These are phyloP conservation scores for Aphelinus atriplicis DNA, from an alignment of 1,140 invertebrate genomes.

Conservation along the genomic window DNA sequence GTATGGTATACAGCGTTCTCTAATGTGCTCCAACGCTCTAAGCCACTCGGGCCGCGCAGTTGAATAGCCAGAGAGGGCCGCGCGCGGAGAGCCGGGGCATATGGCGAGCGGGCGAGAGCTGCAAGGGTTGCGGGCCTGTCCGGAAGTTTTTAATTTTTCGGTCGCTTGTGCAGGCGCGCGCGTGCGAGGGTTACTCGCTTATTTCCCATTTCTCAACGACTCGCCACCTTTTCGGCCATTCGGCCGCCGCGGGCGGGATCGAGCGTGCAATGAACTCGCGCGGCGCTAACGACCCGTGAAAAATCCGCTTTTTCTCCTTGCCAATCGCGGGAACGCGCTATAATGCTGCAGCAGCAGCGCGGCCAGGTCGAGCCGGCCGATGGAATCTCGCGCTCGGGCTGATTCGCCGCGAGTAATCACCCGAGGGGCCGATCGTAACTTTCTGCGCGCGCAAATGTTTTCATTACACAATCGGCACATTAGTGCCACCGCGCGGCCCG, in stretches of 20 bases:
- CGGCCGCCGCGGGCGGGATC: too few species aligned
- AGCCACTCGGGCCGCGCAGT: background rate
- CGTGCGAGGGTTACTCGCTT: too few species aligned
- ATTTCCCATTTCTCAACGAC: background rate
- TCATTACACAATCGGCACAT: conserved; percentile 32
- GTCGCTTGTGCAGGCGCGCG: background rate
- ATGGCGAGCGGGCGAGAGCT: conserved; percentile 4
- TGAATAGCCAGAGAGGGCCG: background rate
- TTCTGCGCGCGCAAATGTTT: conserved; percentile 19
- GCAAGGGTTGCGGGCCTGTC: conserved; percentile 13
- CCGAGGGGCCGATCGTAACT: conserved; percentile 9
- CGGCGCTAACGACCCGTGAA: too few species aligned
- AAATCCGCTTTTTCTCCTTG: too few species aligned
- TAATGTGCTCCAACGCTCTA: too few species aligned
- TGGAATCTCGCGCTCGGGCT: background rate
- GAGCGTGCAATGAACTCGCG: too few species aligned
- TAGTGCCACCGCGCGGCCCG: conserved; percentile 3
- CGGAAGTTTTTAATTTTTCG: conserved; percentile 36
- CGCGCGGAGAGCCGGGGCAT: background rate
- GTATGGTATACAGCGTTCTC: too few species aligned
- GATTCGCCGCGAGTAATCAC: conserved; percentile 16
- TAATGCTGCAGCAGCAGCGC: too few species aligned
- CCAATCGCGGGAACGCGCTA: too few species aligned
- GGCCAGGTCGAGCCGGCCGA: background rate
- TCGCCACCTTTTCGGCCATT: background rate